phyloP scores from a whole-genome alignment of 2,888 invertebrate species.

The Sesamia inferens region DNA sequence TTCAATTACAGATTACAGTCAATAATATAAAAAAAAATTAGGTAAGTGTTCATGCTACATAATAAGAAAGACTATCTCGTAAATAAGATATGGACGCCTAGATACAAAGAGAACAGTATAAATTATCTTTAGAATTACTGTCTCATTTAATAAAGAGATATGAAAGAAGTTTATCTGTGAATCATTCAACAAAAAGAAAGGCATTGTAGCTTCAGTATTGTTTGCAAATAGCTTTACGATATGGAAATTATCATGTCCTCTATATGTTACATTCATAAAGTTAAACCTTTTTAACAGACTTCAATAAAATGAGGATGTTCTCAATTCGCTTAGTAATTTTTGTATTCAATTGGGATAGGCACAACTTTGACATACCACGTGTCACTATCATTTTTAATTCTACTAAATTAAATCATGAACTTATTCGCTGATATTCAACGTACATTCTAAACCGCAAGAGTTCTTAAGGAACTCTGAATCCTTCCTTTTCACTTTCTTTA shows the following conservation, averaged over 20 bases:
- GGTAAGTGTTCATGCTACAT: slow-evolving; percentile 1
- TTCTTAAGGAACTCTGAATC: too few species aligned
- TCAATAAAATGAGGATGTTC: too few species aligned
- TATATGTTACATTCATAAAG: neutral
- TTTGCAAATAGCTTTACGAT: neutral
- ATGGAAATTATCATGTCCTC: neutral
- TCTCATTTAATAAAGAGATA: slow-evolving; percentile 20
- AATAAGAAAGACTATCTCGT: slow-evolving; percentile 13
- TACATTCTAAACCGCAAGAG: neutral
- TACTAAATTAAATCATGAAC: neutral
- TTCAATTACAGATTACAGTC: too few species aligned
- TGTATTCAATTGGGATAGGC: neutral
- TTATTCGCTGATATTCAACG: neutral
- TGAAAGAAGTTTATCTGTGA: slow-evolving; percentile 13
- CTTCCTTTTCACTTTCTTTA: too few species aligned
- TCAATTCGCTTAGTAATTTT: too few species aligned
- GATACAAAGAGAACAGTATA: slow-evolving; percentile 13
- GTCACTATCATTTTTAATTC: neutral
- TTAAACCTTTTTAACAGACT: neutral
- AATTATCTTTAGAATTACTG: slow-evolving; percentile 31
- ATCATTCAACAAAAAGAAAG: slow-evolving; percentile 3
- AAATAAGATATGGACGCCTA: slow-evolving; percentile 35
- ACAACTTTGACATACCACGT: neutral
- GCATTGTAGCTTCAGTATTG: neutral
- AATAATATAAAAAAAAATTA: too few species aligned